Evolutionary conservation across 2,888 invertebrate species (phyloP).

Genomic region (Lepidocyrtinus sp.): DNA sequence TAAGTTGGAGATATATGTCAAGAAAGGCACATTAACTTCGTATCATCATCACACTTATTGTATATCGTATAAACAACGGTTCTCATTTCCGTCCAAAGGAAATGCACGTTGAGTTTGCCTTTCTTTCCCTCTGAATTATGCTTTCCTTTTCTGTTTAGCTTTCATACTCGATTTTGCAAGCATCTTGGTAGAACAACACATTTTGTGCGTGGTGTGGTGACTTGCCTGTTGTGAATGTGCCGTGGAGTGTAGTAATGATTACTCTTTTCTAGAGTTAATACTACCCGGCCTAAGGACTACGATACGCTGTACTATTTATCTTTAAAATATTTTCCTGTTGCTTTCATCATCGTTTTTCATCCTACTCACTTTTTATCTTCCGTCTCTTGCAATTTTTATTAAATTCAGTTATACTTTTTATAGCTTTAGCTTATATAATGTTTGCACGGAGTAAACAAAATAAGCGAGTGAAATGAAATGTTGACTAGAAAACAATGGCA

Average conservation of each 20-base stretch:
- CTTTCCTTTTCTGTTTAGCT: background rate
- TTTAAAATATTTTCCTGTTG: constrained; percentile 12
- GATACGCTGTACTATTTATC: background rate
- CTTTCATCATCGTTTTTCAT: background rate
- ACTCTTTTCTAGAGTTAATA: too few relatives aligned
- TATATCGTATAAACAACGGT: constrained; percentile 14
- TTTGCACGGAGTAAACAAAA: background rate
- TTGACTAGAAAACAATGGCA: background rate
- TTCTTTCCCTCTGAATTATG: background rate
- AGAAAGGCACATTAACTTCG: constrained; percentile 19
- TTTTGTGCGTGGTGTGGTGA: constrained; percentile 2
- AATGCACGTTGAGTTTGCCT: constrained; percentile 29
- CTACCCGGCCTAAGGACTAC: constrained; percentile 25
- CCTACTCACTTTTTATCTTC: background rate
- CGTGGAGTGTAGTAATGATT: constrained; percentile 41
- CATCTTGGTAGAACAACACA: background rate
- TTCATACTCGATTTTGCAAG: background rate
- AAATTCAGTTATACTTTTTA: too few relatives aligned
- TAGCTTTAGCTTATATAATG: too few relatives aligned
- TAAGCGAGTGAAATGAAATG: background rate
- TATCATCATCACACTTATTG: constrained; percentile 27
- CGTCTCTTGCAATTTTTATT: background rate
- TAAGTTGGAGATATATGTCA: too few relatives aligned
- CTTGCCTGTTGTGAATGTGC: constrained; percentile 35
- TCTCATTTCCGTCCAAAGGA: constrained; percentile 40